phyloP scores from a whole-genome alignment of 2,797 vertebrate species.

The Arnoldichthys spilopterus region DNA sequence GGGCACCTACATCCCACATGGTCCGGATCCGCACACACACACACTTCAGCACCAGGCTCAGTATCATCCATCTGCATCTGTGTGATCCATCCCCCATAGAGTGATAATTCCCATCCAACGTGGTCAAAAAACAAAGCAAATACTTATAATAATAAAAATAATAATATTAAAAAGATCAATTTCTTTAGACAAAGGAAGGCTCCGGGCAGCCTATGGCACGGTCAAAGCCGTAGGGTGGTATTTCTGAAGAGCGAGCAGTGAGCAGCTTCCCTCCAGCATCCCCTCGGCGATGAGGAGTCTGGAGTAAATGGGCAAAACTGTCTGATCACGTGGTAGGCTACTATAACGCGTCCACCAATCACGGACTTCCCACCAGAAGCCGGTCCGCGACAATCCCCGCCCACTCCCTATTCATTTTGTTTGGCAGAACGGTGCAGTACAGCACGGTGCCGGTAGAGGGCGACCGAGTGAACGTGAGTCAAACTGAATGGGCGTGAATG shows the following conservation, averaged over 20 bases:
- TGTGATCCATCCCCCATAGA: not conserved
- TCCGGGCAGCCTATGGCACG: not conserved
- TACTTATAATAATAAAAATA: not conserved
- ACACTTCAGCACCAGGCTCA: not conserved
- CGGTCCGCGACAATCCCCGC: not conserved
- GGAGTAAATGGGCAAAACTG: not conserved
- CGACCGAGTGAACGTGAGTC: not conserved
- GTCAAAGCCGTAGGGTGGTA: not conserved
- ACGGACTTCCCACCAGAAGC: not conserved
- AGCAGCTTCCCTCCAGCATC: slow-evolving; percentile 1
- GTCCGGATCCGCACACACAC: slow-evolving; percentile 9
- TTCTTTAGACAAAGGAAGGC: not conserved
- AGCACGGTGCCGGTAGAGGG: not conserved
- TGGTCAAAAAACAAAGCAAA: not conserved
- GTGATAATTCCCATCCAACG: not conserved
- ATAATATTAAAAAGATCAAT: too few relatives aligned
- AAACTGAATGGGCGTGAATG: not conserved
- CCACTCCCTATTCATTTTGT: not conserved
- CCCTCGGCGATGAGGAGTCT: not conserved
- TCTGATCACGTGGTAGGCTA: not conserved
- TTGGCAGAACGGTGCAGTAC: not conserved
- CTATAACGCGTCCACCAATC: not conserved
- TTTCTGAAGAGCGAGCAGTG: not conserved
- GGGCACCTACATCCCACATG: not conserved
- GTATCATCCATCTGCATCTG: not conserved